Conservation (phyloP, 1,140 invertebrate species). For the Uloborus diversus region DNA sequence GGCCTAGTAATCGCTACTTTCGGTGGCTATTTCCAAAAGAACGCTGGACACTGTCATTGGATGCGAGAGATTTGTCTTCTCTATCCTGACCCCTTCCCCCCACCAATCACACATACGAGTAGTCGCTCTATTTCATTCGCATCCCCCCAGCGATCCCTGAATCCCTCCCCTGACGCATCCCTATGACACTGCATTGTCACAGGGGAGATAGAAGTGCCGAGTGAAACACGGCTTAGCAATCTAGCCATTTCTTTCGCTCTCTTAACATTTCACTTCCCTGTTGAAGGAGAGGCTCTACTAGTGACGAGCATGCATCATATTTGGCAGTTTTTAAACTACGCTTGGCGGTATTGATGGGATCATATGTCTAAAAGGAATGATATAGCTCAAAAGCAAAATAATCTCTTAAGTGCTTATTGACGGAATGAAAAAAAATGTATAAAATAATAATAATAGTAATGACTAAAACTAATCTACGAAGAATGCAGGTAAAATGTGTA, state of each 20-base stretch:
- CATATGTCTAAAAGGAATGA: not conserved
- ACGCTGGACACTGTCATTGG: slow-evolving; percentile 56
- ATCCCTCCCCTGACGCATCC: slow-evolving; percentile 35
- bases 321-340: not conserved
- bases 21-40: slow-evolving; percentile 46
- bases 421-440: too few species aligned
- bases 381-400: too few species aligned
- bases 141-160: slow-evolving; percentile 25
- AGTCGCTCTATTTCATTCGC: slow-evolving; percentile 20
- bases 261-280: too few species aligned
- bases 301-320: slow-evolving; percentile 15
- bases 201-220: slow-evolving; percentile 32
- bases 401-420: too few species aligned
- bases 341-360: not conserved
- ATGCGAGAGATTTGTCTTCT: slow-evolving; percentile 51
- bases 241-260: slow-evolving; percentile 7
- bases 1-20: slow-evolving; percentile 54
- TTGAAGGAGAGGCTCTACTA: too few species aligned
- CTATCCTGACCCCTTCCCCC: slow-evolving; percentile 39
- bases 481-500: too few species aligned
- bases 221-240: slow-evolving; percentile 44
- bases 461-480: too few species aligned
- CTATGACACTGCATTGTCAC: slow-evolving; percentile 36
- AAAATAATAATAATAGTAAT: too few species aligned
- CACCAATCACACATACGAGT: slow-evolving; percentile 49